Base-by-base conservation (phyloP, 2,113 vertebrate species). In the Scartelaos histophorus region DNA sequence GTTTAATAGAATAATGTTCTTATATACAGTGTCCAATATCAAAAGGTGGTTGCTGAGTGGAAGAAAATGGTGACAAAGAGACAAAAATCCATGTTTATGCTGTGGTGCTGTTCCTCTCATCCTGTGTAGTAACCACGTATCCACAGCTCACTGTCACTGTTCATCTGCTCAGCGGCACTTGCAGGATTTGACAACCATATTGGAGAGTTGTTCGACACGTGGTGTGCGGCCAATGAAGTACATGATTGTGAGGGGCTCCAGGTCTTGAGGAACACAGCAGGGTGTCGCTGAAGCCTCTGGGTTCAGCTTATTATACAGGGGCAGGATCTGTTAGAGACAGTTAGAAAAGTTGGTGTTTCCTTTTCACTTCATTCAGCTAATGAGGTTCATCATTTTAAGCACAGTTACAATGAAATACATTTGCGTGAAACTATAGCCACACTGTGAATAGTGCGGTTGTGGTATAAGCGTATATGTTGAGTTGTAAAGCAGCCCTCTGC, bases 211-310 rank as follows among this genome's bases (percentile, higher is more conserved):
- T 77, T 94, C 94, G 16, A 94, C 94, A 1, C 93, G 92, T 2
- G 93, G 92, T 0, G 88, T 92, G 67, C 94, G 92, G 24, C 94
- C 94, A 7, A 94, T 87, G 79, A 89, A 94, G 82, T 94, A 94
- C 77, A 94, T 91, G 4, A 94, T 94, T 81, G 93, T 94, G 87
- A 94, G 93, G 62, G 94, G 93, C 87, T 94, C 94, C 86, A 94
- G 91, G 79, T 93, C 94, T 82, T 94, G 94, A 45, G 94, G 93
- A 2, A 94, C 93, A 29, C 94, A 94, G 90, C 94, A 94, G 25
- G 94, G 94, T 3, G 93, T 85, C 3, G 90, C 93, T 0, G 94
- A 94, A 24, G 94, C 94, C 82, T 94, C 93, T 0, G 94, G 94
- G 81, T 94, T 94, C 86, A 94, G 82, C 86, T 94, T 94, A 87